Conservation (phyloP, 2,113 vertebrate genomes). For the Ptyas mucosa region DNA sequence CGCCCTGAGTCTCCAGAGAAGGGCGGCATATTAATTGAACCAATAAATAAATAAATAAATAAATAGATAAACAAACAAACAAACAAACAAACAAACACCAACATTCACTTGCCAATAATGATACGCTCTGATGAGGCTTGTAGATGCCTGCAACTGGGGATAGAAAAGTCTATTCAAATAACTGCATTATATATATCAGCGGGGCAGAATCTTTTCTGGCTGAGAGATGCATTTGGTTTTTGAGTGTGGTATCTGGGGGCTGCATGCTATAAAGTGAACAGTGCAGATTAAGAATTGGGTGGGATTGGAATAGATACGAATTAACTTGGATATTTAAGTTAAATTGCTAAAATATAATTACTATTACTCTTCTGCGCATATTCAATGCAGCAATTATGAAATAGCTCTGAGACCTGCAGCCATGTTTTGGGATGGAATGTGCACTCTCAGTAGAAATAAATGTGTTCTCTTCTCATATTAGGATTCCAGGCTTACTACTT, state of each 20-base stretch:
- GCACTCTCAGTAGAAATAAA: neutral
- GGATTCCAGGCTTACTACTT: neutral
- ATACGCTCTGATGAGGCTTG: neutral
- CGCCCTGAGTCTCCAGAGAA: no score
- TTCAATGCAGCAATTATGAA: neutral
- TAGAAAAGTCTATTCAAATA: neutral
- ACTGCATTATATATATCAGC: neutral
- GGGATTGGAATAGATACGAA: neutral
- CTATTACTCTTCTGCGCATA: neutral
- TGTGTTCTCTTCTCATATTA: neutral
- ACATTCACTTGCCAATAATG: neutral
- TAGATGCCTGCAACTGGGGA: neutral
- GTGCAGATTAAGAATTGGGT: neutral
- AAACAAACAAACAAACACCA: no score
- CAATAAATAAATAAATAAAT: no score
- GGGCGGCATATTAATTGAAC: no score
- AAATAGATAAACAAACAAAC: no score
- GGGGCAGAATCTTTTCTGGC: neutral
- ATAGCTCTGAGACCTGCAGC: neutral
- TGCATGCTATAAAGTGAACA: neutral
- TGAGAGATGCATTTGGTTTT: neutral
- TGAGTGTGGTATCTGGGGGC: neutral
- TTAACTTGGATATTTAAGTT: neutral
- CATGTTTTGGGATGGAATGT: neutral
- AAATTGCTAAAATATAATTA: neutral